phyloP scores from a whole-genome alignment of 2,797 vertebrate genomes.

The Molossus molossus region DNA sequence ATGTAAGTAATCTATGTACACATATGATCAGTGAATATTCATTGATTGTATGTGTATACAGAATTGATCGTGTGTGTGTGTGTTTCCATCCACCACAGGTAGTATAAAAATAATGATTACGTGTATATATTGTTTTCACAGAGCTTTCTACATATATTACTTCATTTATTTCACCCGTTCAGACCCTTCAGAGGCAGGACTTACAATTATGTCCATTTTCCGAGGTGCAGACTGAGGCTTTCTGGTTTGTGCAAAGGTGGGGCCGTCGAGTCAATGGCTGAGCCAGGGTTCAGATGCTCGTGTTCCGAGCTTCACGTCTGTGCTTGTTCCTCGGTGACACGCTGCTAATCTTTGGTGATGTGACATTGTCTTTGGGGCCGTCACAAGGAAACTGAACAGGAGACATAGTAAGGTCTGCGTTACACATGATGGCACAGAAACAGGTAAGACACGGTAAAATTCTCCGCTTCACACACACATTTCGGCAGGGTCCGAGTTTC shows the following conservation, averaged over 20 bases:
- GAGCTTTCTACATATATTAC: background rate
- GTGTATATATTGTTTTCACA: background rate
- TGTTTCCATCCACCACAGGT: background rate
- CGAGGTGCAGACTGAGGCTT: background rate
- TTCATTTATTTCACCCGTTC: background rate
- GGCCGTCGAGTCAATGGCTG: background rate
- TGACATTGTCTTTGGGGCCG: background rate
- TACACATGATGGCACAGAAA: background rate
- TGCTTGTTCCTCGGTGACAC: background rate
- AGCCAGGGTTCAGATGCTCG: background rate
- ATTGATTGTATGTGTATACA: background rate
- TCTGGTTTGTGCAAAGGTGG: background rate
- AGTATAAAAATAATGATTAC: background rate
- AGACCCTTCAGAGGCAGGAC: background rate
- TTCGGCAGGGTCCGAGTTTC: background rate
- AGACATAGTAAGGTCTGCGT: background rate
- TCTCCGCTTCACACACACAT: background rate
- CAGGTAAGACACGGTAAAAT: background rate
- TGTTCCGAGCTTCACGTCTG: background rate
- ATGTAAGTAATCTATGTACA: background rate
- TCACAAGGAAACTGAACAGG: background rate
- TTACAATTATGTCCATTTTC: constrained; percentile 15
- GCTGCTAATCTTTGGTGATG: background rate
- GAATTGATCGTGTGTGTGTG: too few species aligned
- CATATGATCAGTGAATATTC: too few species aligned